Evolutionary conservation across 2,888 invertebrate species (phyloP), one percentile per base, ranked within the genome.

Genomic region (Caradrina kadenii): DNA sequence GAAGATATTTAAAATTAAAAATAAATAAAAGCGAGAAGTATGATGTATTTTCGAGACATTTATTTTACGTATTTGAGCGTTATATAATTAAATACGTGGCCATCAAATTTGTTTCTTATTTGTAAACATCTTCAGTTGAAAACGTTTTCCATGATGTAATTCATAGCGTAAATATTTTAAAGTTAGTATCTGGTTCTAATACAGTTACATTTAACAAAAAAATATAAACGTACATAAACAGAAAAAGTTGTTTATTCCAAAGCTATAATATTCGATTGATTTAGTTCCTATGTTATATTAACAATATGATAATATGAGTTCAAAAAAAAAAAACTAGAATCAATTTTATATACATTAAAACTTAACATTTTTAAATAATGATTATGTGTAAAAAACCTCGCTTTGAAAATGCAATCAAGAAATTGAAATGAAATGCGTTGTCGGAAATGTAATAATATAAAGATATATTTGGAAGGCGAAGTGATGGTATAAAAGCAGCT

Each of bases 341-440:
- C 84, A 89, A 90, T 89, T 91, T 88, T 93, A 94, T 94, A 91
- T 94, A 94, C 94, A 94, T 87, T 91, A 91, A 87, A 90, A 88
- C 89, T 90, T 89, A 89, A 77, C 56, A 56, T 58, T 71, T 69
- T 71, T 76, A 68, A 56, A 79, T 21, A 79, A 83, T 83, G 82
- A 84, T 86, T 84, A 85, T 75, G 73, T 73, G 66, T 79, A 81
- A 79, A 26, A 74, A 66, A 80, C 22, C 67, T 80, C 67, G 81
- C 70, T 86, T 85, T 81, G 79, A 87, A 87, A 89, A 89, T 89
- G 88, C 89, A 87, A 86, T 80, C 61, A 75, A 80, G 73, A 71
- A 39, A 84, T 85, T 87, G 76, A 89, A 88, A 87, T 89, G 87
- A 88, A 91, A 88, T 88, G 83, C 82, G 70, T 88, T 74, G 86